These are phyloP conservation scores for Pseudorhiza aurosa DNA, from an alignment of 30 jellyfish, hydroid and myxozoan species.

Conservation along the genomic window DNA sequence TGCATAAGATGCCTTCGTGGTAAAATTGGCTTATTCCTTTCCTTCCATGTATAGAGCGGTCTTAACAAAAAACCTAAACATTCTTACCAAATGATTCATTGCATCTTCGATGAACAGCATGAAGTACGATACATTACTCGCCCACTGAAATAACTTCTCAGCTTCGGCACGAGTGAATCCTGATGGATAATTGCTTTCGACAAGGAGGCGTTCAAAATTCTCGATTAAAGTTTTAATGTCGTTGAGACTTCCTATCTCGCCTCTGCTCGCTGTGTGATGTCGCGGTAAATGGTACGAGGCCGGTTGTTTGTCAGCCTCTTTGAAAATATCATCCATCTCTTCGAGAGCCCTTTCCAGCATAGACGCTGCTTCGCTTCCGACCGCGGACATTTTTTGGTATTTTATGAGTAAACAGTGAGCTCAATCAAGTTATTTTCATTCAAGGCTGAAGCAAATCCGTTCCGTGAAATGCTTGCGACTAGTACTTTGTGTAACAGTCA, in stretches of 20 bases:
- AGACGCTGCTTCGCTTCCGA: conserved; percentile 97
- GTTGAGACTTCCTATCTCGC: conserved; percentile 20
- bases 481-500: conserved; percentile 11
- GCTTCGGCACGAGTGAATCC: conserved; percentile 59
- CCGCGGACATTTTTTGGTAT: conserved; percentile 84
- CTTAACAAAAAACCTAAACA: background rate
- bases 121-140: conserved; percentile 61
- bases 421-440: background rate
- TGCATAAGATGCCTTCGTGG: too few relatives aligned
- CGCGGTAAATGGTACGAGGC: conserved; percentile 33
- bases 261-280: conserved; percentile 2
- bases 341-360: conserved; percentile 97
- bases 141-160: conserved; percentile 35
- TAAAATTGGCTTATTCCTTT: too few relatives aligned
- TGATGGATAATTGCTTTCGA: conserved; percentile 59
- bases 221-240: conserved; percentile 57
- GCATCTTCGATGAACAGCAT: conserved; percentile 67
- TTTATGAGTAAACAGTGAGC: background rate
- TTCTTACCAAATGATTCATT: conserved; percentile 65
- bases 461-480: background rate
- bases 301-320: conserved; percentile 72
- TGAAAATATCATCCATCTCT: conserved; percentile 97
- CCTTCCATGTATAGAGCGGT: too few relatives aligned
- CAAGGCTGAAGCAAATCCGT: background rate
- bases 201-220: conserved; percentile 66